Evolutionary conservation across 2,888 invertebrate species (phyloP), one percentile per base, ranked within the genome.

Genomic region (Syrista parreyssii): DNA sequence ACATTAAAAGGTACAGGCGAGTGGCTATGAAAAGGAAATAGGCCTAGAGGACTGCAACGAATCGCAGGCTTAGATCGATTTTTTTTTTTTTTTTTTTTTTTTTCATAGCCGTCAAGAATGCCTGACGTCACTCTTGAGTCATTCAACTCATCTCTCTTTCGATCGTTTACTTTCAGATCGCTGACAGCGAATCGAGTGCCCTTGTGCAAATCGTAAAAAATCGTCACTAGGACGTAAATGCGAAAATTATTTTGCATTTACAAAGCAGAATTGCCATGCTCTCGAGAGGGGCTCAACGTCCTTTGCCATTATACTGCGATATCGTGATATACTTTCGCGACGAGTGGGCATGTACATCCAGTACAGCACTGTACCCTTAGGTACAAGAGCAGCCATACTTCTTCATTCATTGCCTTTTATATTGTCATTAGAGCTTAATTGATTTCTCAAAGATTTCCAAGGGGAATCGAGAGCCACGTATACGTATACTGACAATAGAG

Each of bases 141-240:
- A 79, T 84, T 82, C 80, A 83, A 55, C 77, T 75, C 83, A 80
- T 84, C 84, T 82, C 79, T 2, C 23, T 55, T 55, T 55, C 55
- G 23, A 23, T 23, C 23, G 55, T 23, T 23, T 55, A 55, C 23
- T 23, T 23, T 55, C 23, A 9, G 9, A 55, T 55, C 23, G 55
- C 55, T 55, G 55, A 55, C 55, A 55, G 23, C 55, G 9, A 55
- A 55, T 55, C 55, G 55, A 55, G 55, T 23, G 15, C 1, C 55
- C 23, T 55, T 78, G 78, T 80, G 79, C 73, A 85, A 85, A 76
- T 84, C 79, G 76, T 55, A 23, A 15, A 55, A 55, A 23, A 23
- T 9, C 9, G 55, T 23, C 55, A 23, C 55, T 55, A 1, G 9
- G 3, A 23, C 23, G 2, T 55, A 9, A 55, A 55, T 23, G 55